A percentile compares a stretch with the other conserved stretches of the same genome.
Evolutionary conservation across 2,888 invertebrate genomes (phyloP).

Genomic region (Slavum lentiscoides): DNA sequence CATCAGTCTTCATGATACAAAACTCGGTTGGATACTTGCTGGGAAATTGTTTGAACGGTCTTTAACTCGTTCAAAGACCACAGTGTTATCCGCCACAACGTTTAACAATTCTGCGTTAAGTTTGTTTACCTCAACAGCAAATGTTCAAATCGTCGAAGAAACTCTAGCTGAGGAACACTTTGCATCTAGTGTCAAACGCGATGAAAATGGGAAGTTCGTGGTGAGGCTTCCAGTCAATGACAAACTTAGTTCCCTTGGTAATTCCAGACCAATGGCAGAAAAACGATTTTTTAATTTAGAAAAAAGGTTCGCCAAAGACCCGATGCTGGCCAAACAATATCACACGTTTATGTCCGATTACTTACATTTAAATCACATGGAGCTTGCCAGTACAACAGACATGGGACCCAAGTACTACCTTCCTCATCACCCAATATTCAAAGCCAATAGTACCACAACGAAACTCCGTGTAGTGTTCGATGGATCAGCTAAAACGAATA

Average conservation of each 20-base stretch:
- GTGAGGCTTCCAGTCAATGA: not conserved
- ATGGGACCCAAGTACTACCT: not conserved
- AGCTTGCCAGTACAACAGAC: not conserved
- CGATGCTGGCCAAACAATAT: not conserved
- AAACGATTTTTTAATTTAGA: not conserved
- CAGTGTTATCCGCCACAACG: not conserved
- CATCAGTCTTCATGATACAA: not conserved
- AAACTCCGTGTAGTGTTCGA: not conserved
- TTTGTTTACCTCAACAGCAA: not conserved
- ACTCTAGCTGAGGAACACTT: not conserved
- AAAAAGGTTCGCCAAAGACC: not conserved
- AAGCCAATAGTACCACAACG: not conserved
- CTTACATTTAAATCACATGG: not conserved
- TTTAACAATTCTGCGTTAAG: not conserved
- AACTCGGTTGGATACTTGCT: slow-evolving; percentile 1
- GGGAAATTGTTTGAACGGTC: not conserved
- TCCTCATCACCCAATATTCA: not conserved
- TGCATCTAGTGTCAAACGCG: not conserved
- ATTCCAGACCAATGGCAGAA: not conserved
- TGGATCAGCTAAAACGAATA: not conserved
- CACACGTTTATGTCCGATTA: not conserved
- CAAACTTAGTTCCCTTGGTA: not conserved
- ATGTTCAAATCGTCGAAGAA: not conserved
- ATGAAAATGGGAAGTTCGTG: not conserved
- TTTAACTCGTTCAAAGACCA: not conserved